phyloP scores from a whole-genome alignment of 2,797 vertebrate genomes.

The Hirundo rustica region DNA sequence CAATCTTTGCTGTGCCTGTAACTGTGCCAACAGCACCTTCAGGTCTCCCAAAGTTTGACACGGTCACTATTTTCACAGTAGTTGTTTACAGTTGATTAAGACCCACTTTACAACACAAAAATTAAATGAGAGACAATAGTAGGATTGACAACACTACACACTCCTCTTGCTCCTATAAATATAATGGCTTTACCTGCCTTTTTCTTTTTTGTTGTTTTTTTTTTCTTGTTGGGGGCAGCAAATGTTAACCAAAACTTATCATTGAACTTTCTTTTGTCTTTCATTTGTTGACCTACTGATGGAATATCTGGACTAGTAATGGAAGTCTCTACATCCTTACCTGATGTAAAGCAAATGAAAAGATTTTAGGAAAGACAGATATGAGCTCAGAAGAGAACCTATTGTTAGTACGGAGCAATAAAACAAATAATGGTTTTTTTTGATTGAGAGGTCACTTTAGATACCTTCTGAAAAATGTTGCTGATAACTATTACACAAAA shows the following conservation, averaged over 20 bases:
- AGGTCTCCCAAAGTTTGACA: background rate
- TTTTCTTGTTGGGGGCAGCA: background rate
- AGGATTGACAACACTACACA: background rate
- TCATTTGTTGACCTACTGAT: background rate
- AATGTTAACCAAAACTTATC: background rate
- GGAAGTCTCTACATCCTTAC: background rate
- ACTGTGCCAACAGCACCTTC: too few relatives aligned
- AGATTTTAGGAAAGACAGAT: background rate
- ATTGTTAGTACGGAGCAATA: background rate
- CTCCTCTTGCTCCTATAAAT: background rate
- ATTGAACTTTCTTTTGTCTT: background rate
- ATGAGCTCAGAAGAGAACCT: background rate
- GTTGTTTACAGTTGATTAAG: background rate
- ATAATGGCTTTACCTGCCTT: background rate
- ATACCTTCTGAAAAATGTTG: background rate
- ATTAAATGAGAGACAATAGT: background rate
- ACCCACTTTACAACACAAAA: background rate
- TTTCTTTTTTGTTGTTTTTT: too few relatives aligned
- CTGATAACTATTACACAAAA: background rate
- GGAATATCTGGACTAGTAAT: background rate
- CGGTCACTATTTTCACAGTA: background rate
- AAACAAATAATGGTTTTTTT: background rate
- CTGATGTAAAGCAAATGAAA: background rate
- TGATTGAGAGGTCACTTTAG: background rate
- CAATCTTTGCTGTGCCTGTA: background rate